Base-by-base conservation (phyloP, 2,888 invertebrate genomes). In the Hedya salicella region DNA sequence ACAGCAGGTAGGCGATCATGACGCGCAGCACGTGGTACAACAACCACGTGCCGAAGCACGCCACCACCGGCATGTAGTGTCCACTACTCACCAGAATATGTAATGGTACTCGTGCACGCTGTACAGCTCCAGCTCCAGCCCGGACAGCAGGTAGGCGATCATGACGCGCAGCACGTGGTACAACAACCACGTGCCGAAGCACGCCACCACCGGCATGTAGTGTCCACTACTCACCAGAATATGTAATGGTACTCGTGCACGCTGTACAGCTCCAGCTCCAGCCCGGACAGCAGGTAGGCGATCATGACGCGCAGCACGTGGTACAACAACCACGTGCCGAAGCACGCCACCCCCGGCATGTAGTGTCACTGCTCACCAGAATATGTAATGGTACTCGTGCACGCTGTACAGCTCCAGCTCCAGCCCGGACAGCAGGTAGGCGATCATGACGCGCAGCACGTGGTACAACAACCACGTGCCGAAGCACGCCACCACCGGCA, bases 391-490 rank as follows among this genome's bases (percentile, higher is more conserved):
- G 87, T 97, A 99, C 90, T 99, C 99, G 83, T 99, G 98, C 21
- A 96, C 95, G 67, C 98, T 97, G 88, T 99, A 99, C 36, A 99
- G 91, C 86, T 99, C 98, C 62, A 99, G 93, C 83, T 99, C 98
- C 77, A 99, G 97, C 0, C 99, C 99, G 19, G 98, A 96, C 74
- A 99, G 94, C 40, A 98, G 93, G 86, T 98, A 99, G 81, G 98
- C 96, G 76, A 98, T 96, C 98, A 99, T 98, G 36, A 98, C 95
- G 49, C 96, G 93, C 54, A 98, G 93, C 50, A 98, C 97, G 86
- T 99, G 98, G 89, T 98, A 98, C 70, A 99, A 93, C 42, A 98
- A 95, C 98, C 99, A 99, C 0, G 98, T 98, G 62, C 97, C 97
- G 82, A 97, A 97, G 85, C 97, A 98, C 0, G 97, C 96, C 25